Evolutionary conservation across 2,797 vertebrate species (phyloP).

Genomic region (Lagorchestes hirsutus): DNA sequence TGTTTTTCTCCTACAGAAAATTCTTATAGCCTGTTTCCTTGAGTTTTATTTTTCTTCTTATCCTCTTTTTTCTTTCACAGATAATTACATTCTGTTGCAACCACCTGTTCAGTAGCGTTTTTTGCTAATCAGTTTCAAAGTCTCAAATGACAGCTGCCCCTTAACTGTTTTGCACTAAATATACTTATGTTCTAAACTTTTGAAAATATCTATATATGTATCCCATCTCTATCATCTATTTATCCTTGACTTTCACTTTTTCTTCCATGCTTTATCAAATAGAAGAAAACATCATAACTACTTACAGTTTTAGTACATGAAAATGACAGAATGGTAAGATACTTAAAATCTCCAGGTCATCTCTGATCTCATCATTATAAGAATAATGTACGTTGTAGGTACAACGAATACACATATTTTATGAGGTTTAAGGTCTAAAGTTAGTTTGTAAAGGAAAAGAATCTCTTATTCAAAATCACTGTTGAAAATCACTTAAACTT

Average conservation of each 20-base stretch:
- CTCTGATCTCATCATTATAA: neutral
- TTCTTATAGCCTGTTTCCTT: neutral
- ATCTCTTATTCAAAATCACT: neutral
- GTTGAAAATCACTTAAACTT: neutral
- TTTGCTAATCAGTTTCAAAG: neutral
- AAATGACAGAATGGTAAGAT: neutral
- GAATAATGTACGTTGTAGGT: neutral
- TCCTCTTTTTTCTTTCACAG: neutral
- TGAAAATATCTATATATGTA: neutral
- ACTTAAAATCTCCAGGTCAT: neutral
- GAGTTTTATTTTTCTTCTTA: conserved; percentile 11
- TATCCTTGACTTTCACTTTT: neutral
- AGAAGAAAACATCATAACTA: neutral
- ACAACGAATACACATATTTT: neutral
- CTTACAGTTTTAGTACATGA: neutral
- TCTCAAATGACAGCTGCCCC: neutral
- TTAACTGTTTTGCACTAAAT: neutral
- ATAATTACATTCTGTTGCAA: neutral
- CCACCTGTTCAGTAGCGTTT: neutral
- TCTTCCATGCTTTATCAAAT: neutral
- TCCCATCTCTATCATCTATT: neutral
- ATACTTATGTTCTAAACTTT: neutral
- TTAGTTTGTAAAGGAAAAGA: neutral
- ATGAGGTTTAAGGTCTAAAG: neutral
- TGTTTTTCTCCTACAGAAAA: neutral